A percentile compares a stretch with the other conserved stretches of the same genome.
phyloP scores from a whole-genome alignment of 2,888 invertebrate species.

The Parnassius smintheus region DNA sequence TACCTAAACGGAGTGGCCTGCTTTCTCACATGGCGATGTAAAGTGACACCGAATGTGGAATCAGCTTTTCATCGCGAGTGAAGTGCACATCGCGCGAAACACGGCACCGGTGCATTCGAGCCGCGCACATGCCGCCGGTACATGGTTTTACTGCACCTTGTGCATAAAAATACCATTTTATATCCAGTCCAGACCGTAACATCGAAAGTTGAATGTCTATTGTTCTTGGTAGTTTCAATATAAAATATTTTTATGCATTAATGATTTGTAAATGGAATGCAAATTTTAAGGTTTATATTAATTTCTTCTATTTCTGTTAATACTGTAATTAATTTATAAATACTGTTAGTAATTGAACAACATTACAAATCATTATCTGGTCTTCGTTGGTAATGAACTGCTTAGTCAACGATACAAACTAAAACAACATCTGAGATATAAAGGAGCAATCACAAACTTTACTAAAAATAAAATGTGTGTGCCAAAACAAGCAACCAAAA shows the following conservation, averaged over 20 bases:
- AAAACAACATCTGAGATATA: too few species aligned
- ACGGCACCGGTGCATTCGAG: constrained; percentile 35
- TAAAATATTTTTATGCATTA: background rate
- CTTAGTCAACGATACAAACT: too few species aligned
- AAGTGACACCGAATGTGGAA: constrained; percentile 53
- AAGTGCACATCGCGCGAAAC: constrained; percentile 53
- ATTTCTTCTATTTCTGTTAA: too few species aligned
- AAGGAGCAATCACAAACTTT: too few species aligned
- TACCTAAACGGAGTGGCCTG: constrained; percentile 29
- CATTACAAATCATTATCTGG: too few species aligned
- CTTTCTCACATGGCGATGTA: constrained; percentile 47
- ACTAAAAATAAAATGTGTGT: too few species aligned
- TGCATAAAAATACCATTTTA: constrained; percentile 34
- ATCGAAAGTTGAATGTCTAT: constrained; percentile 8
- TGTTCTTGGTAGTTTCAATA: background rate
- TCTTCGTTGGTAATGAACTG: too few species aligned
- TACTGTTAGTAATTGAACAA: too few species aligned
- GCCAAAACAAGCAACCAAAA: too few species aligned
- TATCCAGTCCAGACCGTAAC: constrained; percentile 20
- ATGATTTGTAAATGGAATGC: too few species aligned
- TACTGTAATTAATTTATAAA: too few species aligned
- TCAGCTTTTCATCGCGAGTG: constrained; percentile 47
- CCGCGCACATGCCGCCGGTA: constrained; percentile 31
- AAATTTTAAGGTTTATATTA: too few species aligned
- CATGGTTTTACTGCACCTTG: constrained; percentile 40